phyloP scores from a whole-genome alignment of 2,888 invertebrate species.

The Trichopria drosophilae region DNA sequence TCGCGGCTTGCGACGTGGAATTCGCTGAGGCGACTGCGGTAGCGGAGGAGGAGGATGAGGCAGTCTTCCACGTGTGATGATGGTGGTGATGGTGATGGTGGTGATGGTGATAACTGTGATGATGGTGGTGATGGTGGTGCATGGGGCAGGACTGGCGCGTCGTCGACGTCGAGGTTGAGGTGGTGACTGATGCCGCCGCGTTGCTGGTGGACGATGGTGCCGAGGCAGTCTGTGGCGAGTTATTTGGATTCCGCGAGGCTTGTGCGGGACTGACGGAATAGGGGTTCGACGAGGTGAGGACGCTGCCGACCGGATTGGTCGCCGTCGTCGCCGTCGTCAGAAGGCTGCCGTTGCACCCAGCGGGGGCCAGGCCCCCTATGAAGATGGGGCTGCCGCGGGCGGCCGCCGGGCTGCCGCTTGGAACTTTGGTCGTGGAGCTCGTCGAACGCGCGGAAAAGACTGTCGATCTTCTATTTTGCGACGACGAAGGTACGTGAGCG shows the following conservation, averaged over 20 bases:
- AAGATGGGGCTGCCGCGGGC: slow-evolving; percentile 31
- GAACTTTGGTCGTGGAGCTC: slow-evolving; percentile 32
- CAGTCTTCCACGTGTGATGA: slow-evolving; percentile 44
- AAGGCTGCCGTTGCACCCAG: slow-evolving; percentile 42
- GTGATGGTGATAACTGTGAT: slow-evolving; percentile 44
- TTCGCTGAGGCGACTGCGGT: slow-evolving; percentile 19
- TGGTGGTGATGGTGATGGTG: slow-evolving; percentile 46
- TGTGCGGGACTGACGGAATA: slow-evolving; percentile 29
- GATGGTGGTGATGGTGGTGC: slow-evolving; percentile 44
- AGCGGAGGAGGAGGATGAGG: slow-evolving; percentile 21
- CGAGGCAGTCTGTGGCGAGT: slow-evolving; percentile 10
- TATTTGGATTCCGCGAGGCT: slow-evolving; percentile 22
- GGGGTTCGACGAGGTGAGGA: slow-evolving; percentile 32
- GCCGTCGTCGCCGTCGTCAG: slow-evolving; percentile 41
- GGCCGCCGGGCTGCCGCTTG: slow-evolving; percentile 21
- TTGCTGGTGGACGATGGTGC: slow-evolving; percentile 27
- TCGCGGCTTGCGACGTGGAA: slow-evolving; percentile 21
- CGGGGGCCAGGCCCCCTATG: slow-evolving; percentile 44
- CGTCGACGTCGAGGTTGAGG: slow-evolving; percentile 16
- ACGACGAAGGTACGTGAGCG: slow-evolving; percentile 31
- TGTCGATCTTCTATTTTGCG: slow-evolving; percentile 39
- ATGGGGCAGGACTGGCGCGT: slow-evolving; percentile 34
- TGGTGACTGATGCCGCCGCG: slow-evolving; percentile 26
- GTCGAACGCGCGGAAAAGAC: slow-evolving; percentile 36
- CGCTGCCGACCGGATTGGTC: slow-evolving; percentile 36